Percentiles rank a stretch among this genome's conserved stretches.
Conservation (phyloP, 2,888 invertebrate species). For the Phalera bucephala region DNA sequence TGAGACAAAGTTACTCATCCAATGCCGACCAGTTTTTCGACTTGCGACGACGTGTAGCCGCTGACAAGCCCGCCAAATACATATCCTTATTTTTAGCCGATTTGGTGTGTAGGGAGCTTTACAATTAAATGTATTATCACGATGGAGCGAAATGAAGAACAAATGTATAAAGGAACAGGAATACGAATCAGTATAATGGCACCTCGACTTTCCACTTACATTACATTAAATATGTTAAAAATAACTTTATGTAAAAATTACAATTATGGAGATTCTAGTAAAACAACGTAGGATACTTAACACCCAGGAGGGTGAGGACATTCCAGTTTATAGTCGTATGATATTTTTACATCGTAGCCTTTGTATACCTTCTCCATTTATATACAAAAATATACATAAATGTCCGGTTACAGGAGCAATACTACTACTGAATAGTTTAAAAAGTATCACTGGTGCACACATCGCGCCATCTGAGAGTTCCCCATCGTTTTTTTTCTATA, state of each 20-base stretch:
- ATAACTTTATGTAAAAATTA: slow-evolving; percentile 72
- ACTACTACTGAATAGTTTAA: slow-evolving; percentile 39
- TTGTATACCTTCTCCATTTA: slow-evolving; percentile 69
- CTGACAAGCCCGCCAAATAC: no score
- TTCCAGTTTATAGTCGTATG: slow-evolving; percentile 51
- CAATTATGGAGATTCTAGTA: slow-evolving; percentile 77
- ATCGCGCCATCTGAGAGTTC: slow-evolving; percentile 34
- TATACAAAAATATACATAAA: slow-evolving; percentile 82
- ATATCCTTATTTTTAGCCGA: no score
- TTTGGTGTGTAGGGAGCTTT: no score
- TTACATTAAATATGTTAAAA: slow-evolving; percentile 71
- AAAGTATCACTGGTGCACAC: slow-evolving; percentile 47
- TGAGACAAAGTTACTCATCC: no score
- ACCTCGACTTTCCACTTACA: slow-evolving; percentile 75
- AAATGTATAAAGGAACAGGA: slow-evolving; percentile 49
- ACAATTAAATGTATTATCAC: slow-evolving; percentile 28
- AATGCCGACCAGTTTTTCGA: no score
- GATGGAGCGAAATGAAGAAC: slow-evolving; percentile 39
- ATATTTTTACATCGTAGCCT: slow-evolving; percentile 71
- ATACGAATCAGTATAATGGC: slow-evolving; percentile 78
- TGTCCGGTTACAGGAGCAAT: slow-evolving; percentile 53
- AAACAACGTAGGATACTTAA: slow-evolving; percentile 58
- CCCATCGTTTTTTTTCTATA: slow-evolving; percentile 49
- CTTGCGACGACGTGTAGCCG: no score
- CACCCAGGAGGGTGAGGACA: slow-evolving; percentile 53